These are phyloP conservation scores for Channa striata DNA, from an alignment of 2,797 vertebrate genomes.

Conservation along the genomic window DNA sequence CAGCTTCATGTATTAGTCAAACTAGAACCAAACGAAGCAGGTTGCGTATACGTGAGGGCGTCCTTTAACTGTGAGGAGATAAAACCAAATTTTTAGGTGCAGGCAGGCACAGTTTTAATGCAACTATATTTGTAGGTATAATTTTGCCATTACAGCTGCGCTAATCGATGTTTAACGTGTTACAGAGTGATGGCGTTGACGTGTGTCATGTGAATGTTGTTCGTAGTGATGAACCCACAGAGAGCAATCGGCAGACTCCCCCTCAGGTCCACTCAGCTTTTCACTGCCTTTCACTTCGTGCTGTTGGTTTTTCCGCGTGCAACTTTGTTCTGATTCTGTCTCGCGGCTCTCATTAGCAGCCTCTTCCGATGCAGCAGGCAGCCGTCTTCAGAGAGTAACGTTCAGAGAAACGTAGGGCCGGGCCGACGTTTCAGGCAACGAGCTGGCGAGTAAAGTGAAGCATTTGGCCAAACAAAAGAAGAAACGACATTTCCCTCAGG, in stretches of 20 bases:
- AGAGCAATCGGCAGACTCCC: no score
- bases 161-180: no score
- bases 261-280: background rate
- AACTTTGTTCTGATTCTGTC: background rate
- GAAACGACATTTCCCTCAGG: no score
- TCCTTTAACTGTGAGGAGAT: background rate
- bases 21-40: no score
- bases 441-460: no score
- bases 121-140: background rate
- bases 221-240: background rate
- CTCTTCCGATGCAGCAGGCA: background rate
- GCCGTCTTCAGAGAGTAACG: no score
- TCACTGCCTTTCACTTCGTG: background rate
- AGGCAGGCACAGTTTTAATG: background rate
- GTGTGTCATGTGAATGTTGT: background rate
- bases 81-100: no score
- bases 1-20: no score
- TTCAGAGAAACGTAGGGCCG: no score
- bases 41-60: no score
- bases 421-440: no score
- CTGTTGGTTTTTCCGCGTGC: background rate
- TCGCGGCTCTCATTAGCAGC: background rate
- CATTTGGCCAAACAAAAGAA: no score
- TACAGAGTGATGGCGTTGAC: background rate
- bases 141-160: background rate